These are phyloP conservation scores for Muntiacus muntjak DNA, from an alignment of 2,113 vertebrate species.

Conservation along the genomic window DNA sequence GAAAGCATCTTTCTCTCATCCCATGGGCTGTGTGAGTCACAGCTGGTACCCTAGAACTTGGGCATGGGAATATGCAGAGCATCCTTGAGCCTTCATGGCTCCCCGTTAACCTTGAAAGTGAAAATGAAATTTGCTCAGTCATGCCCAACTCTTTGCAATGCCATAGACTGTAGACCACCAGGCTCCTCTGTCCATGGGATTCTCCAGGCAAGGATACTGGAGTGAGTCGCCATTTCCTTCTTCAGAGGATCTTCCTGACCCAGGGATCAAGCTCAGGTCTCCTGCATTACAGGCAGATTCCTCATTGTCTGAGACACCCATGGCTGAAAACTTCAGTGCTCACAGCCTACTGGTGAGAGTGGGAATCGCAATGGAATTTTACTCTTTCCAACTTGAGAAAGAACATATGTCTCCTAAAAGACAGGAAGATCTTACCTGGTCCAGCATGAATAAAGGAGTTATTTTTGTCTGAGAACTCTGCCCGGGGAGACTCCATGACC, in stretches of 20 bases:
- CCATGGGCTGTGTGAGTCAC: neutral
- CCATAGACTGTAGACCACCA: neutral
- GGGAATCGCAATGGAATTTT: neutral
- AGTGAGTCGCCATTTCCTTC: neutral
- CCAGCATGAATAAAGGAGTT: neutral
- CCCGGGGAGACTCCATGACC: neutral
- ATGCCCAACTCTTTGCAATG: neutral
- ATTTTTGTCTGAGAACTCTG: neutral
- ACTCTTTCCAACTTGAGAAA: neutral
- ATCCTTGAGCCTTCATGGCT: neutral
- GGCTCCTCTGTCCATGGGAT: neutral
- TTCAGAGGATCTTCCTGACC: neutral
- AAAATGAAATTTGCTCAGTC: neutral
- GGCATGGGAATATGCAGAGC: neutral
- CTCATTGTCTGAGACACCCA: neutral
- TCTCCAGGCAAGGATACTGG: neutral
- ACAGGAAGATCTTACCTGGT: neutral
- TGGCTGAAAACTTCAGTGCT: neutral
- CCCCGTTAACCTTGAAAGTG: neutral
- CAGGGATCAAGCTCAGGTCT: neutral
- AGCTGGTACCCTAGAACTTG: neutral
- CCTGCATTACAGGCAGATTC: neutral
- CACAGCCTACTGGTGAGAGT: neutral
- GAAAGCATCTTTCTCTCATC: neutral
- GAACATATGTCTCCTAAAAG: neutral